Base-by-base conservation (phyloP, 2,113 vertebrate species). In the Maccullochella peelii region DNA sequence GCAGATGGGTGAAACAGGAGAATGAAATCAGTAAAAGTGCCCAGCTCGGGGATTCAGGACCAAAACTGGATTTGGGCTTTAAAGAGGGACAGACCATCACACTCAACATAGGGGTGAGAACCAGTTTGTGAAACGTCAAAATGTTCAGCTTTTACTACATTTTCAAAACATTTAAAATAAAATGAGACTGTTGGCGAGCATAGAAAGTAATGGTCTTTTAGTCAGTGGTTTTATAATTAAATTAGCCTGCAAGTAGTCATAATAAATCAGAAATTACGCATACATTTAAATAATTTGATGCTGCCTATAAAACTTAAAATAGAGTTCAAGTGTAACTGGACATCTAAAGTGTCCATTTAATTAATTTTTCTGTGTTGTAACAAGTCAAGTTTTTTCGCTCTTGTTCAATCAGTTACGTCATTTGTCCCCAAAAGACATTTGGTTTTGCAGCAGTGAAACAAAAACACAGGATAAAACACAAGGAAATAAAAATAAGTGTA, bases 71-170 rank as follows among this genome's bases (percentile, higher is more conserved):
- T 88, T 90, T 99, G 52, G 98, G 98, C 14, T 99, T 99, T 88
- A 99, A 99, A 89, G 98, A 99, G 85, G 98, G 98, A 40, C 97
- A 99, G 93, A 99, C 98, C 65, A 99, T 99, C 91, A 98, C 97
- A 44, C 93, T 99, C 58, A 98, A 97, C 87, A 98, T 99, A 18
- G 98, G 97, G 94, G 98, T 99, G 91, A 93, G 76, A 58, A 14
- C 2, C 15, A 30, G 14, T 66, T 9, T 63, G 59, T 33, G 47
- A 21, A 4, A 40, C 3, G 40, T 23, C 5, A 42, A n/a, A 11
- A 44, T 30, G 16, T 71, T 15, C 49, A 36, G 15, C 2, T 30
- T 66, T 14, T 42, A 55, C 11, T 27, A 10, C n/a, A 55, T 66
- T 58, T 68, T 57, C 14, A 27, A 7, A 18, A n/a, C 25, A 23